These are phyloP conservation scores for Meda fulgida DNA, from an alignment of 2,797 vertebrate genomes.

Conservation along the genomic window DNA sequence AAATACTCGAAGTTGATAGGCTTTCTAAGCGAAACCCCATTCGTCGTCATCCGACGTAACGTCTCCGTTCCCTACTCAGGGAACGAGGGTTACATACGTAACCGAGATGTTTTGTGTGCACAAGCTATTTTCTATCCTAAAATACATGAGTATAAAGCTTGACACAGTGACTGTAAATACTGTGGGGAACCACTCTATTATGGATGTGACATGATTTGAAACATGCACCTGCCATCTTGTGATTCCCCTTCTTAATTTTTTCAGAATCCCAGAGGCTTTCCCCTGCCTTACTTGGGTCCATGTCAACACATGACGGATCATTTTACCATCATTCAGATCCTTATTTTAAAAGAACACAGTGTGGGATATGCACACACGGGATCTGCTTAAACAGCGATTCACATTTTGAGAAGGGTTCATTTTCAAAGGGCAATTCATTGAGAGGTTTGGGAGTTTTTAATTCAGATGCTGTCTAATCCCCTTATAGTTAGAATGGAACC, in stretches of 20 bases:
- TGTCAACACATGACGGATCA: constrained; percentile 37
- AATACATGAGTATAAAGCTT: not conserved
- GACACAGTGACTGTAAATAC: constrained; percentile 23
- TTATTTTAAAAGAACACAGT: constrained; percentile 3
- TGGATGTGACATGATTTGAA: constrained; percentile 50
- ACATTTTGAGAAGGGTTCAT: not conserved
- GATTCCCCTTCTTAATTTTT: constrained; percentile 55
- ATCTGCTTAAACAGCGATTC: not conserved
- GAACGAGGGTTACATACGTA: no score
- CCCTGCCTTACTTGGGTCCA: constrained; percentile 33
- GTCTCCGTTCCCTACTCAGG: no score
- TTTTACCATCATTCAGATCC: not conserved
- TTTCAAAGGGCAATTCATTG: not conserved
- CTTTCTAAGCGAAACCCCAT: no score
- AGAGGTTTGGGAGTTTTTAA: not conserved
- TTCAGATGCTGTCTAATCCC: not conserved
- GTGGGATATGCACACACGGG: no score
- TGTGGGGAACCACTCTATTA: constrained; percentile 34
- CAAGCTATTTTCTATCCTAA: not conserved
- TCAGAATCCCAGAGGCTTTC: constrained; percentile 58
- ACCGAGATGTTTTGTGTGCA: constrained; percentile 20
- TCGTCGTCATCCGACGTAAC: no score
- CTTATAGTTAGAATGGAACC: no score
- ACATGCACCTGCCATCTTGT: constrained; percentile 57
- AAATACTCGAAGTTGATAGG: no score